Conservation (phyloP, 2,888 invertebrate genomes). For the Eilema griseolum region DNA sequence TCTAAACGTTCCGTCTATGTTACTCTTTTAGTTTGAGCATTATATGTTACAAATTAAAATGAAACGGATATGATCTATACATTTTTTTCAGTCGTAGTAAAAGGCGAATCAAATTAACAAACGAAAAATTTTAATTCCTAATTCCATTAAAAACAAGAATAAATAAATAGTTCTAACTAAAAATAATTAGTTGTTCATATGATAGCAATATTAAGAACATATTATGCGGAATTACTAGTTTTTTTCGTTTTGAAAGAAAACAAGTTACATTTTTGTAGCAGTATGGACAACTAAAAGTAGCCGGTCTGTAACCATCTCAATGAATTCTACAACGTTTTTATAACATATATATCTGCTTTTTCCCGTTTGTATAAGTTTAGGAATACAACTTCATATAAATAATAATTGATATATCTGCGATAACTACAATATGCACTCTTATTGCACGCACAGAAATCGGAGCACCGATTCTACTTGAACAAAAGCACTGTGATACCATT, state of each 20-base stretch:
- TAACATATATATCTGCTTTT: too few relatives aligned
- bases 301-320: background rate
- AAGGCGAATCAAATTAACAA: slow-evolving; percentile 40
- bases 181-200: background rate
- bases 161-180: slow-evolving; percentile 15
- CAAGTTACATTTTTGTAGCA: background rate
- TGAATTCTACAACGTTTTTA: too few relatives aligned
- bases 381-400: too few relatives aligned
- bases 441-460: too few relatives aligned
- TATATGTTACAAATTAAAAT: slow-evolving; percentile 9
- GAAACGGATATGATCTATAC: background rate
- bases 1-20: too few relatives aligned
- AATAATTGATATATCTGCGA: too few relatives aligned
- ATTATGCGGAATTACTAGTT: background rate
- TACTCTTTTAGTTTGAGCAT: too few relatives aligned
- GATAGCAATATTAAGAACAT: background rate
- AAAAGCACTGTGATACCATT: too few relatives aligned
- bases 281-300: background rate
- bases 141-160: background rate
- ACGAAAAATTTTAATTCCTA: slow-evolving; percentile 14
- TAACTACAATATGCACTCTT: too few relatives aligned
- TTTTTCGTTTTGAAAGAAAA: background rate
- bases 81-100: slow-evolving; percentile 44
- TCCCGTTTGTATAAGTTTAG: too few relatives aligned
- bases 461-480: too few relatives aligned